These are phyloP conservation scores for Euborellia annulipes DNA, from an alignment of 1,140 invertebrate genomes.

Conservation along the genomic window DNA sequence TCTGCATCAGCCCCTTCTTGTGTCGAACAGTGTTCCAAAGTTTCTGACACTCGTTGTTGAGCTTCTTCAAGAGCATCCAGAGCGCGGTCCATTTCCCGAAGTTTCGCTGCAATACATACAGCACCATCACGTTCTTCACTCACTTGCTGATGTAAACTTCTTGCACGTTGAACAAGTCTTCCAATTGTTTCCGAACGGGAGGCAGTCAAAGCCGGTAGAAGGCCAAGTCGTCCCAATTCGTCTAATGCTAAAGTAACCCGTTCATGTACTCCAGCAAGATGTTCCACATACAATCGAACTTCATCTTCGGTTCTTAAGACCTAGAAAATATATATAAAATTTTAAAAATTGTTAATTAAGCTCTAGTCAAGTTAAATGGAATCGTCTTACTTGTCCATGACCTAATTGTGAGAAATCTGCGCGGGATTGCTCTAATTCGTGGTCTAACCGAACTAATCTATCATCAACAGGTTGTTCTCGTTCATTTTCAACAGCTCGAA, in stretches of 20 bases:
- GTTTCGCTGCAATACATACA: not conserved
- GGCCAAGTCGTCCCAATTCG: conserved; percentile 52
- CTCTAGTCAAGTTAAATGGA: too few relatives aligned
- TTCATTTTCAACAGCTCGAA: too few relatives aligned
- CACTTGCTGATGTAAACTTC: conserved; percentile 48
- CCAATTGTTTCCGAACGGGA: conserved; percentile 60
- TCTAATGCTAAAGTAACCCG: conserved; percentile 60
- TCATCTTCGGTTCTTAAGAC: conserved; percentile 4
- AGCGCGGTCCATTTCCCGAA: conserved; percentile 1
- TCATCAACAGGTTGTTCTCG: too few relatives aligned
- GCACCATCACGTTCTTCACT: conserved; percentile 52
- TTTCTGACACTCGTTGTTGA: not conserved
- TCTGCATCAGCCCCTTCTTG: not conserved
- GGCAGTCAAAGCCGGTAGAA: conserved; percentile 36
- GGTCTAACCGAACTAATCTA: too few relatives aligned
- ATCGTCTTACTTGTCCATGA: too few relatives aligned
- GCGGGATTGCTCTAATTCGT: too few relatives aligned
- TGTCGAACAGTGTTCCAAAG: not conserved
- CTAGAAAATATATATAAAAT: conserved; percentile 6
- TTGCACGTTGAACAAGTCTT: conserved; percentile 43
- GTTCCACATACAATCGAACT: not conserved
- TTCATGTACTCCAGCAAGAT: conserved; percentile 40
- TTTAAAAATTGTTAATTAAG: not conserved
- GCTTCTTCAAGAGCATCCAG: conserved; percentile 2
- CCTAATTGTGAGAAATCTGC: too few relatives aligned